Base-by-base conservation (phyloP, 2,113 vertebrate species). In the Lipophrys pholis region DNA sequence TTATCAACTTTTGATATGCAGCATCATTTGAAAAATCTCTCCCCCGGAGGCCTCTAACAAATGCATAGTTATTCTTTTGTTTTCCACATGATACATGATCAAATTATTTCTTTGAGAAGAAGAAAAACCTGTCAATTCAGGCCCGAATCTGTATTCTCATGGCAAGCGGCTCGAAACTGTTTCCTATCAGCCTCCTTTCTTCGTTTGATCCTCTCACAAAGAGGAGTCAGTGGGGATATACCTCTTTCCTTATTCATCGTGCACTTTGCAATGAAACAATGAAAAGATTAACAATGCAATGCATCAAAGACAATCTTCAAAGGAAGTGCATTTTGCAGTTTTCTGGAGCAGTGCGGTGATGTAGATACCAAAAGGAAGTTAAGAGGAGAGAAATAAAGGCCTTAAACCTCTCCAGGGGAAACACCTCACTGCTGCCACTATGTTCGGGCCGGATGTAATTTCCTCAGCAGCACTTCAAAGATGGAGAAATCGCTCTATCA, bases 221-320 rank as follows among this genome's bases (percentile, higher is more conserved):
- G 82, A 74, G 62, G 48, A 72, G 68, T 80, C 86, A 74, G 54
- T 59, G 55, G 85, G 77, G 81, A 83, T 63, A 49, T 42, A 48
- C 55, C 45, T 63, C 73, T 17, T 87, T 78, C 55, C 53, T 85
- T 81, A 85, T 89, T 87, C 83, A 88, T 83, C 83, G 62, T 61
- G 74, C 61, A 77, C 82, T 71, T 83, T 73, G 72, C 78, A 71
- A 74, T 54, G 86, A 87, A 86, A 88, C 73, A 66, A 84, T 78
- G 81, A 72, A 82, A 75, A 82, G 69, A 84, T 82, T 90, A 87
- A 78, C 80, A 83, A 73, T 76, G 71, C 63, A 75, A 57, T 67
- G 82, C 82, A 83, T 87, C 87, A 87, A 91, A 85, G 89, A 80
- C 39, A 11, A 50, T 74, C 87, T 90, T 90, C 84, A 89, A 89